A percentile compares a stretch with the other conserved stretches of the same genome.
Conservation (phyloP, 2,888 invertebrate genomes). For the Drosophila prolongata region DNA sequence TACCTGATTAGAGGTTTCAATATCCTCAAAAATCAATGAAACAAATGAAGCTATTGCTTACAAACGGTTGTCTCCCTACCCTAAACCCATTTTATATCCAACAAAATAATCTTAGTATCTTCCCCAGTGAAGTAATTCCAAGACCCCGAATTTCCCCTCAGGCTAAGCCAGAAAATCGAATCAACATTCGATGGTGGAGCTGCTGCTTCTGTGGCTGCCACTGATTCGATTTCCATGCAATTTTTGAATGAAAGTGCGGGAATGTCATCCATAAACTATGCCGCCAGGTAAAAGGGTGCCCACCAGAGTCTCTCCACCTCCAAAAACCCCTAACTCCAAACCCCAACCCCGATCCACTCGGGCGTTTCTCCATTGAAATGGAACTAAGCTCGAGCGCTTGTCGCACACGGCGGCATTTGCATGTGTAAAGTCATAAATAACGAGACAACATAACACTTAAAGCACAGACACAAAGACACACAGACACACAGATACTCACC, state of each 20-base stretch:
- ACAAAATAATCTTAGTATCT: constrained; percentile 1
- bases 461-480: constrained; percentile 39
- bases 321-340: not conserved
- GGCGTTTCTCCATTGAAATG: constrained; percentile 38
- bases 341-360: constrained; percentile 24
- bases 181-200: constrained; percentile 41
- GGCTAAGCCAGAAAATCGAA: constrained; percentile 62
- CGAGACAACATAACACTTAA: constrained; percentile 77
- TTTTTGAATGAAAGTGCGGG: constrained; percentile 74
- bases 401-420: constrained; percentile 78
- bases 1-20: no score
- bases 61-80: not conserved
- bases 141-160: constrained; percentile 14
- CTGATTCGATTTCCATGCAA: constrained; percentile 77
- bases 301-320: not conserved
- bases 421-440: constrained; percentile 83
- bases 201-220: constrained; percentile 39
- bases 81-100: not conserved
- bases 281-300: constrained; percentile 62
- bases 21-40: no score
- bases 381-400: constrained; percentile 73
- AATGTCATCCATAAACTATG: constrained; percentile 76
- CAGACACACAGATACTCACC: not conserved
- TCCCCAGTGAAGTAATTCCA: constrained; percentile 22
- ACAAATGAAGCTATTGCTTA: not conserved